A percentile compares a stretch with the other conserved stretches of the same genome.
Evolutionary conservation across 2,797 vertebrate genomes (phyloP).

Genomic region (Pristis pectinata): DNA sequence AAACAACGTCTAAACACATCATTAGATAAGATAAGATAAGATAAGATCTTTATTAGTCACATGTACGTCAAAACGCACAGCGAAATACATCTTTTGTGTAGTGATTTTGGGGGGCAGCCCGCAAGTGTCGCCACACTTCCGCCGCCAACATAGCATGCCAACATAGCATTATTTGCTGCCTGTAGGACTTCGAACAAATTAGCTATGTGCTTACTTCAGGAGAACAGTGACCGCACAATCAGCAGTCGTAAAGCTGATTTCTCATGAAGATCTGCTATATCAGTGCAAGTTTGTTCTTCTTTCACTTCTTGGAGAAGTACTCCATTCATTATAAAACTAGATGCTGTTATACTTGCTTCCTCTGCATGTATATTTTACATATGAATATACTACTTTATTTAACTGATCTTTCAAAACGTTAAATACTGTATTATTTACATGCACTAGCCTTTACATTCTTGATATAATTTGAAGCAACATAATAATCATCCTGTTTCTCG

Average conservation of each 20-base stretch:
- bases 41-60: no score
- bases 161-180: not conserved
- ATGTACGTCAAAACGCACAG: no score
- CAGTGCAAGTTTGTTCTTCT: not conserved
- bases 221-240: not conserved
- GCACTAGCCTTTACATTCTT: not conserved
- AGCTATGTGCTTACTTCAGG: not conserved
- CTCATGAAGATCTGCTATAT: not conserved
- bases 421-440: not conserved
- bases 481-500: not conserved
- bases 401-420: not conserved
- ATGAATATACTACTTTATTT: not conserved
- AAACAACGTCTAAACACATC: not conserved
- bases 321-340: not conserved
- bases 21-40: no score
- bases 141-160: no score
- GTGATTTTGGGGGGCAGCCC: no score
- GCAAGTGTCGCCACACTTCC: no score
- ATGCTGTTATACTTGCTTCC: not conserved
- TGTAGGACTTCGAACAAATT: not conserved
- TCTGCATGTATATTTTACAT: not conserved
- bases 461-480: not conserved
- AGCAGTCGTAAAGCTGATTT: not conserved
- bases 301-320: not conserved
- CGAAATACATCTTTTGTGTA: no score